Evolutionary conservation across 2,797 vertebrate species (phyloP).

Genomic region (Onychomys arenicola): DNA sequence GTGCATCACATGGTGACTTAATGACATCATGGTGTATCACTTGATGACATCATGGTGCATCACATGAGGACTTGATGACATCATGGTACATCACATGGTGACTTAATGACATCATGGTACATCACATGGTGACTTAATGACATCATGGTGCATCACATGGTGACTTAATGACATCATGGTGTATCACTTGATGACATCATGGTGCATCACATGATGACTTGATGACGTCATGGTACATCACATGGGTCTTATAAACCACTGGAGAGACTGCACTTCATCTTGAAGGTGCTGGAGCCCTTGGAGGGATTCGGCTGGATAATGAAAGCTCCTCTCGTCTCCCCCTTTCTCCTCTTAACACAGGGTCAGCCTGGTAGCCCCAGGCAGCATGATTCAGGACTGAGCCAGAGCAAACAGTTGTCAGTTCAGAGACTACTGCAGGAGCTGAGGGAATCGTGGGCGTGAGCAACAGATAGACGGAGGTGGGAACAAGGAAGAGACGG

Average conservation of each 20-base stretch:
- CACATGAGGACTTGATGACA: too few species aligned
- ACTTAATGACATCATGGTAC: too few species aligned
- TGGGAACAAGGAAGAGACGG: background rate
- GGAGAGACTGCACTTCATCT: background rate
- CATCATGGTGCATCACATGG: too few species aligned
- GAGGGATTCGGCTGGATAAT: background rate
- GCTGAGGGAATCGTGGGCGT: background rate
- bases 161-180: too few species aligned
- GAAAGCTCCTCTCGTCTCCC: background rate
- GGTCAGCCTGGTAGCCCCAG: background rate
- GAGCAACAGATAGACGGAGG: background rate
- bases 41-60: too few species aligned
- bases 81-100: too few species aligned
- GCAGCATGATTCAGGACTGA: background rate
- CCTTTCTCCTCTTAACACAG: background rate
- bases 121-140: too few species aligned
- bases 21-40: too few species aligned
- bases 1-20: too few species aligned
- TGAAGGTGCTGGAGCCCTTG: background rate
- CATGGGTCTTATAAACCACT: background rate
- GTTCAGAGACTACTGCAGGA: background rate
- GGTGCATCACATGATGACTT: too few species aligned
- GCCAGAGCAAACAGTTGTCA: background rate
- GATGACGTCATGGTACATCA: too few species aligned
- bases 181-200: too few species aligned